These are phyloP conservation scores for Eumacrocentrus americanus DNA, from an alignment of 2,888 invertebrate genomes.

Conservation along the genomic window DNA sequence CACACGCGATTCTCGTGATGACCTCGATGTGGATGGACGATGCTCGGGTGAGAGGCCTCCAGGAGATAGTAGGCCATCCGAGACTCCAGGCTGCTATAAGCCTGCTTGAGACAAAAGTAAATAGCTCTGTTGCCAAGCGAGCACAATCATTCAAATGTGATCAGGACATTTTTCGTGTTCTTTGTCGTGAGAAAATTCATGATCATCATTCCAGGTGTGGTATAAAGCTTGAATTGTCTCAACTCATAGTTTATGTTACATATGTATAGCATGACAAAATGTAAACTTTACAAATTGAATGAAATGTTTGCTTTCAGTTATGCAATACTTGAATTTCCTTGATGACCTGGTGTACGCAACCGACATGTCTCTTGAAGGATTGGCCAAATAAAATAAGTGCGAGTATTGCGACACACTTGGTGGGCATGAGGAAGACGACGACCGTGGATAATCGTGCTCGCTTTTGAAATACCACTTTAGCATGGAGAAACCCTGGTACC, in stretches of 20 bases:
- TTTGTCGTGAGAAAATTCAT: no score
- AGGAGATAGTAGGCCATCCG: conserved; percentile 59
- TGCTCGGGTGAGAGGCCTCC: conserved; percentile 56
- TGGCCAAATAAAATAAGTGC: neutral
- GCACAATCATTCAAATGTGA: neutral
- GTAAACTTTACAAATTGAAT: neutral
- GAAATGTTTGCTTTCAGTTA: neutral
- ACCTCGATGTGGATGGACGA: conserved; percentile 59
- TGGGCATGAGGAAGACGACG: neutral
- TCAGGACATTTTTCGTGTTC: neutral
- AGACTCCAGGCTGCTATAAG: conserved; percentile 25
- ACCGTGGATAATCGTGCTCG: neutral
- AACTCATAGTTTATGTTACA: no score
- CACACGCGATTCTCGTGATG: conserved; percentile 52
- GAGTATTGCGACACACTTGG: neutral
- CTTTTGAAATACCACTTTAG: neutral
- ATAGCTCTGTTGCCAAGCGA: conserved; percentile 23
- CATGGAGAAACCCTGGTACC: neutral
- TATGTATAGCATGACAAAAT: neutral
- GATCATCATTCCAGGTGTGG: no score
- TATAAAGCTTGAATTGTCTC: no score
- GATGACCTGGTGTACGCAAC: neutral
- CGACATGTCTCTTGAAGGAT: neutral
- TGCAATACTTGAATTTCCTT: neutral
- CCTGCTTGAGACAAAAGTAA: conserved; percentile 20